phyloP scores from a whole-genome alignment of 2,113 vertebrate species.

The Trochalopteron elliotii region DNA sequence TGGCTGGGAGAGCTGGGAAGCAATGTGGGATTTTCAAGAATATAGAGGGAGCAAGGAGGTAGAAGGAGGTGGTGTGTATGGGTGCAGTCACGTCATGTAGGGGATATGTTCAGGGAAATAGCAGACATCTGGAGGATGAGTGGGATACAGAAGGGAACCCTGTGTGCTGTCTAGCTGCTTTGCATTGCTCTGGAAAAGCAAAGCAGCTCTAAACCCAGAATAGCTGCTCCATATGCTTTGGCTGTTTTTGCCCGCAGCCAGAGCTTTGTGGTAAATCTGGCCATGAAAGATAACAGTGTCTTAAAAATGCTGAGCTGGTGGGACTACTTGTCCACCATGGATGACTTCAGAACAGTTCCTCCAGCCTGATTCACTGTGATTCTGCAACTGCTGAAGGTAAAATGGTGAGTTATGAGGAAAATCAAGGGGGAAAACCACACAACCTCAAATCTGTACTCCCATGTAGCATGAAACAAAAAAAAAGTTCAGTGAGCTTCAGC shows the following conservation, averaged over 20 bases:
- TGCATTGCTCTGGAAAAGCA: slow-evolving; percentile 31
- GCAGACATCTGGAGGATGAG: not conserved
- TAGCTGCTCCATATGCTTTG: slow-evolving; percentile 47
- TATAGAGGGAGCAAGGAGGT: not conserved
- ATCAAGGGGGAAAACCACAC: not conserved
- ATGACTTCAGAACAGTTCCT: not conserved
- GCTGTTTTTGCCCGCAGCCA: not conserved
- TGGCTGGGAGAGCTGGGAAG: not conserved
- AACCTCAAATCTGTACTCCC: not conserved
- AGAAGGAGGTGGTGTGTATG: not conserved
- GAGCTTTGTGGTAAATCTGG: slow-evolving; percentile 19
- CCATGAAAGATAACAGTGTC: not conserved
- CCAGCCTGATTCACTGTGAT: not conserved
- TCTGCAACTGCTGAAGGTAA: not conserved
- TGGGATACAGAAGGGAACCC: not conserved
- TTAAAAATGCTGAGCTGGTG: not conserved
- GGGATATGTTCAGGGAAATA: not conserved
- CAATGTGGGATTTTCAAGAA: not conserved
- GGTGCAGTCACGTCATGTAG: accelerated
- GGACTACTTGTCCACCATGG: not conserved
- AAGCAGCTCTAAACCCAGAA: slow-evolving; percentile 36
- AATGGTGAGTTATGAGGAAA: not conserved
- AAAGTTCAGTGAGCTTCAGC: not conserved
- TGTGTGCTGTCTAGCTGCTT: slow-evolving; percentile 34
- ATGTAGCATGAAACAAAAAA: not conserved